A percentile compares a stretch with the other conserved stretches of the same genome.
phyloP scores from a whole-genome alignment of 1,140 invertebrate genomes.

The Condylostylus longicornis region DNA sequence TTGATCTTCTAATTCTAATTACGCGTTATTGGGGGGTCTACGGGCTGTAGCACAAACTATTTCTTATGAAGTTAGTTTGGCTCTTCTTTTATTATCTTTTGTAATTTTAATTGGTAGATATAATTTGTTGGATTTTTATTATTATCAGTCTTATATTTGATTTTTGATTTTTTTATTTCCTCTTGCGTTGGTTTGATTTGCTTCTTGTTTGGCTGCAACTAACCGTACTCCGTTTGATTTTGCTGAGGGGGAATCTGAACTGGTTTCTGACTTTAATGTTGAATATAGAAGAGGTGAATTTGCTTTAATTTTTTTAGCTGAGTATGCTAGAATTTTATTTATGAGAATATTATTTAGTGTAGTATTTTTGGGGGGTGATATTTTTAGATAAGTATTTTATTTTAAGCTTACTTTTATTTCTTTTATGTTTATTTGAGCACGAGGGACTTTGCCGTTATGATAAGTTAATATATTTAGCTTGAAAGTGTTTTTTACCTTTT shows the following conservation, averaged over 20 bases:
- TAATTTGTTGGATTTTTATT: slow-evolving; percentile 26
- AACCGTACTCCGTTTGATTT: slow-evolving; percentile 67
- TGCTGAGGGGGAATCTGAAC: slow-evolving; percentile 54
- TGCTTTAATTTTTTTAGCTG: slow-evolving; percentile 55
- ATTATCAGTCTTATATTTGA: slow-evolving; percentile 32
- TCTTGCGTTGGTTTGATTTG: slow-evolving; percentile 39
- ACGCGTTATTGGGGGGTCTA: slow-evolving; percentile 44
- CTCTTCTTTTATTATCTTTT: slow-evolving; percentile 38
- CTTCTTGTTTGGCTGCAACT: slow-evolving; percentile 47
- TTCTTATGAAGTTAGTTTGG: slow-evolving; percentile 50
- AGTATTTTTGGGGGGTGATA: slow-evolving; percentile 36
- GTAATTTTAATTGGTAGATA: slow-evolving; percentile 31
- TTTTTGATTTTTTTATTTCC: slow-evolving; percentile 37
- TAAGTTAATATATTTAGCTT: slow-evolving; percentile 43
- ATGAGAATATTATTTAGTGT: slow-evolving; percentile 40
- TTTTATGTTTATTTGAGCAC: slow-evolving; percentile 43
- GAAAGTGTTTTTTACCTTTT: slow-evolving; percentile 38
- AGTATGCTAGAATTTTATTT: slow-evolving; percentile 55
- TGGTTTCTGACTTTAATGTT: slow-evolving; percentile 62
- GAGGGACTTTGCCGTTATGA: slow-evolving; percentile 41
- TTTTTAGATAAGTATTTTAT: slow-evolving; percentile 35
- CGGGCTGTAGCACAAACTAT: slow-evolving; percentile 47
- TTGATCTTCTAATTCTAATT: slow-evolving; percentile 51
- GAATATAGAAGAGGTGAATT: slow-evolving; percentile 52
- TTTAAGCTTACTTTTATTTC: slow-evolving; percentile 35